Conservation (phyloP, 2,888 invertebrate genomes). For the Smittia sp. region DNA sequence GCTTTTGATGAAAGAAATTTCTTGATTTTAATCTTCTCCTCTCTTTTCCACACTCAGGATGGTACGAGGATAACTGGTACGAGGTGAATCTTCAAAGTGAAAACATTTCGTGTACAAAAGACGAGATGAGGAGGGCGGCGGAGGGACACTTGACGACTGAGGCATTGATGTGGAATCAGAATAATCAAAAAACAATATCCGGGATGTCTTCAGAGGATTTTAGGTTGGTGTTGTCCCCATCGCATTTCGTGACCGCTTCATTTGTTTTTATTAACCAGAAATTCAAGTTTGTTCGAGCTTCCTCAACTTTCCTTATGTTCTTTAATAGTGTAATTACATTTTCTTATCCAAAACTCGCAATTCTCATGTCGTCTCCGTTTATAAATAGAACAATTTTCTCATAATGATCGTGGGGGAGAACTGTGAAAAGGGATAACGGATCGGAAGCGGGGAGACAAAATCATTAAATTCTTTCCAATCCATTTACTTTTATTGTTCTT, state of each 20-base stretch:
- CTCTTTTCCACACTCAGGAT: slow-evolving; percentile 59
- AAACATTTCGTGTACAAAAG: slow-evolving; percentile 85
- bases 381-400: slow-evolving; percentile 6
- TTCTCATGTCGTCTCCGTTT: not conserved
- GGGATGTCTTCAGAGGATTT: slow-evolving; percentile 95
- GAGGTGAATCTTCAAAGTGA: slow-evolving; percentile 81
- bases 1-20: no score
- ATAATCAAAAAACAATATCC: slow-evolving; percentile 89
- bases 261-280: not conserved
- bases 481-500: slow-evolving; percentile 39
- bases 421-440: not conserved
- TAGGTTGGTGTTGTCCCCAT: slow-evolving; percentile 55
- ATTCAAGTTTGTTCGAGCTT: not conserved
- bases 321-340: not conserved
- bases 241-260: no score
- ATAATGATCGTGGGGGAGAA: not conserved
- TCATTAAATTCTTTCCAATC: slow-evolving; percentile 34
- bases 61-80: slow-evolving; percentile 99
- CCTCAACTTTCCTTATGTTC: not conserved
- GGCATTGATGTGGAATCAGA: slow-evolving; percentile 97
- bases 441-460: slow-evolving; percentile 19
- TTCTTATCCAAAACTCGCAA: not conserved
- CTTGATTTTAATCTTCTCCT: not conserved
- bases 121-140: slow-evolving; percentile 91
- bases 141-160: slow-evolving; percentile 98